Evolutionary conservation across 2,113 vertebrate species (phyloP).

Genomic region (Rhadina sibilatrix): DNA sequence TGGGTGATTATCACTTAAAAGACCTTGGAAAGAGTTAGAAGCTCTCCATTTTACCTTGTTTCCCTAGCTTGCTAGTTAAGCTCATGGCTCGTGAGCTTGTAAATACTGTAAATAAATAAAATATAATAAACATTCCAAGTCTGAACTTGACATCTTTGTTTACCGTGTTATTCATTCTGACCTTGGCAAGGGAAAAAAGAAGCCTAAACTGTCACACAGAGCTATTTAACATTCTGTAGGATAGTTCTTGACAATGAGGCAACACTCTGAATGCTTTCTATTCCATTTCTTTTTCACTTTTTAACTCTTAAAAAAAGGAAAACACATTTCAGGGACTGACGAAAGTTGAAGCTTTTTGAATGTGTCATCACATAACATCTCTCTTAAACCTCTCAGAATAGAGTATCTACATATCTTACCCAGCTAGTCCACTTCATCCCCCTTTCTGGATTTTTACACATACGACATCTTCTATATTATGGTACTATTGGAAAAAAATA

Average conservation of each 20-base stretch:
- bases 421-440: background rate
- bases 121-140: too few relatives aligned
- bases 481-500: too few relatives aligned
- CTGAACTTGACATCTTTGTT: too few relatives aligned
- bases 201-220: too few relatives aligned
- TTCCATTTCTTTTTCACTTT: background rate
- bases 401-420: background rate
- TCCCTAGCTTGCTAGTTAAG: too few relatives aligned
- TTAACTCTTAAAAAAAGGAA: background rate
- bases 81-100: too few relatives aligned
- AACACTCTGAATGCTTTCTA: background rate
- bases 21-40: too few relatives aligned
- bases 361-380: background rate
- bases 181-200: too few relatives aligned
- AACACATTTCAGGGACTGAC: background rate
- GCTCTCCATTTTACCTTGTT: too few relatives aligned
- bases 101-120: too few relatives aligned
- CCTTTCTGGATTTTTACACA: background rate
- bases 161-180: too few relatives aligned
- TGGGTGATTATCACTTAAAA: too few relatives aligned
- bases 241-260: background rate
- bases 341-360: background rate
- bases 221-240: background rate
- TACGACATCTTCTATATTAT: background rate
- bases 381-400: background rate